Base-by-base conservation (phyloP, 2,888 invertebrate species). In the Endotricha flammealis region DNA sequence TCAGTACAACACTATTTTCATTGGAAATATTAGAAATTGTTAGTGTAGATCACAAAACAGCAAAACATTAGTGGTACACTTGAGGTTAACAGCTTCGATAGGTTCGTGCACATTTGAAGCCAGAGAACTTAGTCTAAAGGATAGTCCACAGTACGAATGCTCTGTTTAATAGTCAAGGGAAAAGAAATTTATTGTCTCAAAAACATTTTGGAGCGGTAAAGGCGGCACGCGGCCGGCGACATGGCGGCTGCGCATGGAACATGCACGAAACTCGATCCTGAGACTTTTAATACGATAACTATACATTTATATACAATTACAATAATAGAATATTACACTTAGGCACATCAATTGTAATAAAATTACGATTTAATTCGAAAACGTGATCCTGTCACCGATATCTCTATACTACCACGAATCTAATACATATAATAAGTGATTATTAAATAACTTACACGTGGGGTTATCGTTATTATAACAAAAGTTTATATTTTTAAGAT, bases 281-380 rank as follows among this genome's bases (percentile, higher is more conserved):
- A 64, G 57, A 68, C 66, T 61, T 61, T 56, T 57, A 61, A 64
- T 70, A 50, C 53, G 51, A 55, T 63, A 57, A 63, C 57, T 66
- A 69, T 64, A 64, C 63, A 65, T 64, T 64, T 68, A 71, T 74
- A 68, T 77, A 80, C 73, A 79, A 62, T 75, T 79, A 80, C 67
- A 66, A 64, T 64, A 61, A 63, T 79, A 83, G 70, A 83, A 60
- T 71, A 76, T 76, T 82, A 87, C 87, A 87, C 85, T 85, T 87
- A 87, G 87, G 87, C 87, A 87, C 87, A 87, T 87, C 87, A 80
- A 87, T 87, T 87, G 74, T 87, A 87, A 83, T 85, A 81, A 82
- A 85, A 80, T 83, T 80, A 85, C 79, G 65, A 71, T 74, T 79
- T 77, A 79, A 79, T 82, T 76, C 74, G 74, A 81, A 80, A 81